phyloP scores from a whole-genome alignment of 2,113 vertebrate genomes.

The Anser cygnoides region DNA sequence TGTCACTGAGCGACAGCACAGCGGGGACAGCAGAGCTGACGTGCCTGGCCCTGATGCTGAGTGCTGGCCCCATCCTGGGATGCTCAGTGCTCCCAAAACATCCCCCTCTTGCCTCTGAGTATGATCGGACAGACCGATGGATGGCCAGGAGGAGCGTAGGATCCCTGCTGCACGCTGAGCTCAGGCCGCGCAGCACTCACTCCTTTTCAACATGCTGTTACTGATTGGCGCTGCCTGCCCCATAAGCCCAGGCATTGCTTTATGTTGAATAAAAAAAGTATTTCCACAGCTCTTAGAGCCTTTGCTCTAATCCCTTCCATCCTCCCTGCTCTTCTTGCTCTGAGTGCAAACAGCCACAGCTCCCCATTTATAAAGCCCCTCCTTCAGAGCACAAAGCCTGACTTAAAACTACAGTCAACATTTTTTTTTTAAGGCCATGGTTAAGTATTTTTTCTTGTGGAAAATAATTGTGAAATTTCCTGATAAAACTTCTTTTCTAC shows the following conservation, averaged over 20 bases:
- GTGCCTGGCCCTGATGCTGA: neutral
- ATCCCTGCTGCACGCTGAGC: neutral
- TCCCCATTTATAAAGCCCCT: neutral
- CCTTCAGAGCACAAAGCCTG: neutral
- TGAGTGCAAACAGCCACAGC: neutral
- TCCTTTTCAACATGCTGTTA: neutral
- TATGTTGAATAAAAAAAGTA: neutral
- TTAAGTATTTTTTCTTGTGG: neutral
- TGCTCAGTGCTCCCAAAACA: neutral
- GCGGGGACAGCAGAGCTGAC: neutral
- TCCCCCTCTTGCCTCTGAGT: neutral
- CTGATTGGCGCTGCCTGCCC: too few species aligned
- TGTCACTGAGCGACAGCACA: neutral
- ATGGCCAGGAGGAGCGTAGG: too few species aligned
- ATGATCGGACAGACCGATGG: accelerated
- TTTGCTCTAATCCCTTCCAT: neutral
- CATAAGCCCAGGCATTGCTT: accelerated
- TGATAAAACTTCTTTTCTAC: neutral
- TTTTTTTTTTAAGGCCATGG: accelerated
- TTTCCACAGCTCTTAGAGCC: neutral
- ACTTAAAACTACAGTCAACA: neutral
- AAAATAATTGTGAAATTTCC: accelerated
- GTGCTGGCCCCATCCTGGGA: neutral
- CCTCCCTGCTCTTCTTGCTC: neutral
- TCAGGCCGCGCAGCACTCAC: accelerated